Conservation (phyloP, 2,113 vertebrate genomes). For the Epinephelus fuscoguttatus region DNA sequence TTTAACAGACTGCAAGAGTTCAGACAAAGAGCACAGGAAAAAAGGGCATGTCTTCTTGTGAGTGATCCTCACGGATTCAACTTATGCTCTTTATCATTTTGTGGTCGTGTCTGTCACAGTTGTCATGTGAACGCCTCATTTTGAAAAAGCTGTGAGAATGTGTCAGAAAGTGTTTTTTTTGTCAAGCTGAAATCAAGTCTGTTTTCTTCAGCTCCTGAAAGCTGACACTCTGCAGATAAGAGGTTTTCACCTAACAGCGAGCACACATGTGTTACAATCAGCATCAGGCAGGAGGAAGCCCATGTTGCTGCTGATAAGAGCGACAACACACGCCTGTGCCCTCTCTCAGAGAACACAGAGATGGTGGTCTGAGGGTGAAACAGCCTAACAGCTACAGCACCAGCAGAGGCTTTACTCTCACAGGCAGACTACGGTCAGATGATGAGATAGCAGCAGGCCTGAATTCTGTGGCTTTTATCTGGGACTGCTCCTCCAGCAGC, state of each 20-base stretch:
- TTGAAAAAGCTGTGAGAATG: neutral
- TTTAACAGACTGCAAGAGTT: conserved; percentile 64
- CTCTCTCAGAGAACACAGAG: conserved; percentile 25
- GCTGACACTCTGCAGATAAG: conserved; percentile 58
- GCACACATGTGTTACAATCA: conserved; percentile 39
- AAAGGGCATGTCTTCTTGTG: neutral
- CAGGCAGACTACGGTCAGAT: conserved; percentile 8
- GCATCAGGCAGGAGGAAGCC: conserved; percentile 50
- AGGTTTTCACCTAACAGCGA: conserved; percentile 16
- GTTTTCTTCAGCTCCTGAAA: conserved; percentile 1
- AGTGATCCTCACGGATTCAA: conserved; percentile 29
- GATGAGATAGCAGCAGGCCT: conserved; percentile 33
- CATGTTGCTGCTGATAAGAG: conserved; percentile 42
- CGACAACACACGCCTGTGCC: conserved; percentile 12
- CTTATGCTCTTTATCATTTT: neutral
- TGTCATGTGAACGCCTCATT: neutral
- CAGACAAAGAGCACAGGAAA: conserved; percentile 28
- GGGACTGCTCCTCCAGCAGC: neutral
- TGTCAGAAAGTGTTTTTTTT: neutral
- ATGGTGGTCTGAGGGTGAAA: neutral
- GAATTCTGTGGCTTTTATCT: conserved; percentile 35
- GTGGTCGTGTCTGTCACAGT: neutral
- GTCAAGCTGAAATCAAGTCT: neutral
- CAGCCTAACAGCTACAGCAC: neutral
- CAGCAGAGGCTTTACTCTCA: conserved; percentile 11